Conservation (phyloP, 2,888 invertebrate genomes). For the Metallyticus violacea region DNA sequence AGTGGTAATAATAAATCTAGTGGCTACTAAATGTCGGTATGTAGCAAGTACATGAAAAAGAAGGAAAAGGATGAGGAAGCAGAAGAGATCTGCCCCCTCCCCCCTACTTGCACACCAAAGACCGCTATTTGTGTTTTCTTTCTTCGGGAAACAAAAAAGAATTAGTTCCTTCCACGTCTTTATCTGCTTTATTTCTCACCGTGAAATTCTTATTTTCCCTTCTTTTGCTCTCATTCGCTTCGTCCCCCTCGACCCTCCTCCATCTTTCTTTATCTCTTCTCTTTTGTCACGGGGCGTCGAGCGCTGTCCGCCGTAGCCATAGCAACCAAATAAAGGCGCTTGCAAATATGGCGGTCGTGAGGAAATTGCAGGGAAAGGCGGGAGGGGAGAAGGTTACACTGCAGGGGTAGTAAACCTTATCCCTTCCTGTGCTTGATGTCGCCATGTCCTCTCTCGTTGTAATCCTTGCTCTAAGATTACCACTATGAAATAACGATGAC, state of each 20-base stretch:
- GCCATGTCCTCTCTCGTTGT: neutral
- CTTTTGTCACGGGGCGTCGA: constrained; percentile 35
- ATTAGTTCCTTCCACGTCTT: neutral
- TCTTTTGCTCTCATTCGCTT: neutral
- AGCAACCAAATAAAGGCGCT: constrained; percentile 35
- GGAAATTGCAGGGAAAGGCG: neutral
- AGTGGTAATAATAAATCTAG: neutral
- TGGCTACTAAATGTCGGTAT: neutral
- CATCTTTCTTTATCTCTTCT: constrained; percentile 29
- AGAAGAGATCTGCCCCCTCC: neutral
- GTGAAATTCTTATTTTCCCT: constrained; percentile 7
- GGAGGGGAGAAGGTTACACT: constrained; percentile 9
- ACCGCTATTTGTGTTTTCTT: neutral
- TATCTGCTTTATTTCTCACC: constrained; percentile 1
- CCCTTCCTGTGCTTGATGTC: neutral
- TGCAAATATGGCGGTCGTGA: constrained; percentile 34
- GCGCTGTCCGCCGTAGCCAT: constrained; percentile 34
- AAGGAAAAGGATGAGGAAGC: neutral
- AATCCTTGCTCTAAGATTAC: no score
- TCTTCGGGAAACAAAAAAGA: neutral
- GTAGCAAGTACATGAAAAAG: neutral
- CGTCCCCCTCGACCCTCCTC: neutral
- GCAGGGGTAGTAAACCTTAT: neutral
- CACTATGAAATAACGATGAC: no score
- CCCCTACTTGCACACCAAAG: neutral